Conservation (phyloP, 2,888 invertebrate species). For the Cryptus armator region DNA sequence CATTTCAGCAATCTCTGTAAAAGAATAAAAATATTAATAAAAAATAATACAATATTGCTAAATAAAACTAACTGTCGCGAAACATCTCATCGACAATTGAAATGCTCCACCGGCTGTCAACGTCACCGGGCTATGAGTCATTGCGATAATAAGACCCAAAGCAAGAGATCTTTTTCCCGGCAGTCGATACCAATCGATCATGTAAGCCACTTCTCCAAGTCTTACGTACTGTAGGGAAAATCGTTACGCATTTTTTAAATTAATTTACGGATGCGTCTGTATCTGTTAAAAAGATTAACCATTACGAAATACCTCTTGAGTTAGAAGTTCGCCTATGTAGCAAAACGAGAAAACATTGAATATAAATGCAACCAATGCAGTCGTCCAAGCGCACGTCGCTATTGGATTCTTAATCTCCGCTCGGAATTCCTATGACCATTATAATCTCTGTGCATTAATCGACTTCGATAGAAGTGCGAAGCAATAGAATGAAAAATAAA, state of each 20-base stretch:
- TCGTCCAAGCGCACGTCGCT: conserved; percentile 72
- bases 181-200: conserved; percentile 67
- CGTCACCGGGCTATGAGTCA: conserved; percentile 48
- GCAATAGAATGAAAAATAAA: not conserved
- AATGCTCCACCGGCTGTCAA: conserved; percentile 70
- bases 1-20: no score
- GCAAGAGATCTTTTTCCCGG: conserved; percentile 42
- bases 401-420: conserved; percentile 68
- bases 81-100: conserved; percentile 57
- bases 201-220: conserved; percentile 74
- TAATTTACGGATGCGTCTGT: no score
- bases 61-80: conserved; percentile 28
- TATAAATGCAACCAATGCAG: conserved; percentile 73
- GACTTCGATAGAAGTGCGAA: not conserved
- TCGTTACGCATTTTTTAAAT: not conserved
- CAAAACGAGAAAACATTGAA: conserved; percentile 80
- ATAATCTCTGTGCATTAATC: not conserved
- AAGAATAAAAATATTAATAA: no score
- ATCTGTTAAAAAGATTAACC: not conserved
- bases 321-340: conserved; percentile 78
- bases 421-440: conserved; percentile 74
- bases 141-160: conserved; percentile 61
- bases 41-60: no score
- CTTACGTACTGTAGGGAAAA: conserved; percentile 69
- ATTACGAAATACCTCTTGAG: conserved; percentile 71